Conservation (phyloP, 2,888 invertebrate genomes). For the Atethmia centrago region DNA sequence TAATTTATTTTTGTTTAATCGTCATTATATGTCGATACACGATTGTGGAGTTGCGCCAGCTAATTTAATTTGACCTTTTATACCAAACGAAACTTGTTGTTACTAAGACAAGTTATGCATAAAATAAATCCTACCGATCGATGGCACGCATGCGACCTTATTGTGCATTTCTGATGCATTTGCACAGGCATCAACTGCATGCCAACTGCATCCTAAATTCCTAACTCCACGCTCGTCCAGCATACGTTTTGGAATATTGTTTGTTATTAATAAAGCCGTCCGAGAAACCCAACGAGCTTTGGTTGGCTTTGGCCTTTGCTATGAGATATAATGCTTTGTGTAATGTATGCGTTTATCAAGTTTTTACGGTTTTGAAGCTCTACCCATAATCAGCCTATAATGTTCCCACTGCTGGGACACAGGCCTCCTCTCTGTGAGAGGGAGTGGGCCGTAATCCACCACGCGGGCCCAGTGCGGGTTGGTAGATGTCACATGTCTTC, state of each 20-base stretch:
- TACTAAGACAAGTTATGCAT: background rate
- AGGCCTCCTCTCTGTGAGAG: no score
- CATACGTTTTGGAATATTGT: conserved; percentile 4
- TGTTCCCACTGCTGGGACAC: no score
- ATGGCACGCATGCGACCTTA: background rate
- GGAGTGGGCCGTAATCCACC: no score
- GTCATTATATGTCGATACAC: no score
- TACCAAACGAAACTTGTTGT: conserved; percentile 8
- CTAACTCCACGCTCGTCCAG: background rate
- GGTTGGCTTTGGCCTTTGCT: conserved; percentile 38
- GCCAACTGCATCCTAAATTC: conserved; percentile 41
- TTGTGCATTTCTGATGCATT: conserved; percentile 33
- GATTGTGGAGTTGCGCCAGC: no score
- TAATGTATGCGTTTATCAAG: conserved; percentile 50
- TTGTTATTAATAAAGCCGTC: background rate
- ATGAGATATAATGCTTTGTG: conserved; percentile 18
- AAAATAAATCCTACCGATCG: background rate
- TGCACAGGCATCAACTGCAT: conserved; percentile 9
- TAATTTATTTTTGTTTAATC: no score
- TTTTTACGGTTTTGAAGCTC: conserved; percentile 44
- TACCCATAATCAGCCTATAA: no score
- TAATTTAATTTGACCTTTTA: no score
- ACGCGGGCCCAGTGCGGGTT: no score
- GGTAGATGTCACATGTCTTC: no score
- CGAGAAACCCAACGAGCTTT: conserved; percentile 2